These are phyloP conservation scores for Medauroidea extradentata DNA, from an alignment of 1,140 invertebrate genomes.

Conservation along the genomic window DNA sequence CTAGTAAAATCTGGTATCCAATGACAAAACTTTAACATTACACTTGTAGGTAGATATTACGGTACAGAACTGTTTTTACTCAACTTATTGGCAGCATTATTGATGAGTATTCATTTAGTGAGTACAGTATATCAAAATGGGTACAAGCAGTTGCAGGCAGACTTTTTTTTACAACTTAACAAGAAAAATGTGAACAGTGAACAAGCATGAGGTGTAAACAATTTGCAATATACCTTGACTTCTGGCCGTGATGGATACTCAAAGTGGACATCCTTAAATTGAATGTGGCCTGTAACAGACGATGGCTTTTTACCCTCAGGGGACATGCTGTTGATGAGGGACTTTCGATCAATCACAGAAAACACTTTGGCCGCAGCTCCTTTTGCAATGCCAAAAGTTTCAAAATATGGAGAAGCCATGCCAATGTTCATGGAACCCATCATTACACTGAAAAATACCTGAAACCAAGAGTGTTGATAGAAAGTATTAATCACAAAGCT, in stretches of 20 bases:
- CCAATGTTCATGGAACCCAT: constrained; percentile 58
- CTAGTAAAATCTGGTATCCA: too few relatives aligned
- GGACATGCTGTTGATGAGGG: constrained; percentile 50
- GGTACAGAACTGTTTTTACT: too few relatives aligned
- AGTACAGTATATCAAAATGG: too few relatives aligned
- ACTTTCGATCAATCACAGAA: constrained; percentile 51
- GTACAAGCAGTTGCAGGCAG: too few relatives aligned
- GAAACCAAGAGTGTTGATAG: constrained; percentile 7
- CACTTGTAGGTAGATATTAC: too few relatives aligned
- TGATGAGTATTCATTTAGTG: too few relatives aligned
- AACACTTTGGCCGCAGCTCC: constrained; percentile 55
- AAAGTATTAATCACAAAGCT: background rate
- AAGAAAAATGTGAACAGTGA: too few relatives aligned
- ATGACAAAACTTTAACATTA: too few relatives aligned
- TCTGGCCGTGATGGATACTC: constrained; percentile 53
- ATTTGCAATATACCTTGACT: constrained; percentile 44
- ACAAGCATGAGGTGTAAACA: too few relatives aligned
- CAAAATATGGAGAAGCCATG: constrained; percentile 51
- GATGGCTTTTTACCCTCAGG: constrained; percentile 43
- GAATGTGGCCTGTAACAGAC: constrained; percentile 44
- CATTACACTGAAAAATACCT: constrained; percentile 52
- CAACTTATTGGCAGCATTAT: too few relatives aligned
- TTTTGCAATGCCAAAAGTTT: constrained; percentile 38
- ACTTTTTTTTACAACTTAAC: too few relatives aligned
- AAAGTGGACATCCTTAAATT: constrained; percentile 47